A percentile compares a stretch with the other conserved stretches of the same genome.
phyloP scores from a whole-genome alignment of 1,140 invertebrate species.

The Halyomorpha halys region DNA sequence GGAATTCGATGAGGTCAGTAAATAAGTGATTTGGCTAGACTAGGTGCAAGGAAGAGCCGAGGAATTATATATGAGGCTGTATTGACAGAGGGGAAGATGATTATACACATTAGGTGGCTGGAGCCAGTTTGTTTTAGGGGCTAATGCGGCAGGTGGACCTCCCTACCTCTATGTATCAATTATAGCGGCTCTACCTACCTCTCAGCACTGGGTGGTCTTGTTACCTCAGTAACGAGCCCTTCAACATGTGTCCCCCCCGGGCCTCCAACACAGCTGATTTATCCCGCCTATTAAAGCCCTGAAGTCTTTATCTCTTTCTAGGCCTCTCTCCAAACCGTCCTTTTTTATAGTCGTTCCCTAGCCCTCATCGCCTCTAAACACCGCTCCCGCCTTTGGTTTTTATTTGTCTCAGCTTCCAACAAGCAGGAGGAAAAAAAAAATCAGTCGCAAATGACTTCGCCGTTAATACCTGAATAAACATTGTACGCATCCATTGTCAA shows the following conservation, averaged over 20 bases:
- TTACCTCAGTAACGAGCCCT: conserved; percentile 15
- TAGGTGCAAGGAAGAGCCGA: no score
- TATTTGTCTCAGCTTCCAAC: no score
- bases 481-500: no score
- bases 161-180: conserved; percentile 12
- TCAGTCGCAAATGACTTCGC: no score
- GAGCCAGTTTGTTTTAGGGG: conserved; percentile 14
- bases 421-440: no score
- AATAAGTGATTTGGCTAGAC: conserved; percentile 10
- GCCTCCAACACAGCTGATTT: conserved; percentile 8
- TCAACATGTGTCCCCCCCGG: neutral
- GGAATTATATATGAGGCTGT: neutral
- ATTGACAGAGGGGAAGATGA: conserved; percentile 8
- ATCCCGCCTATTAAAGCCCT: conserved; percentile 15
- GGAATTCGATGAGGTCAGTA: neutral
- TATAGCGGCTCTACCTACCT: neutral
- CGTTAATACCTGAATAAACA: no score
- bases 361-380: conserved; percentile 15
- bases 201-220: conserved; percentile 12
- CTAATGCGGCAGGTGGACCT: conserved; percentile 15
- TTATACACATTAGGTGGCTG: conserved; percentile 18
- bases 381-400: conserved; percentile 15
- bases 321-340: neutral
- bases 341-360: conserved; percentile 7
- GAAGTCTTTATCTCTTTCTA: conserved; percentile 12